Percentiles rank a stretch among this genome's conserved stretches.
Evolutionary conservation across 2,888 invertebrate species (phyloP).

Genomic region (Drosophila meridionalis): DNA sequence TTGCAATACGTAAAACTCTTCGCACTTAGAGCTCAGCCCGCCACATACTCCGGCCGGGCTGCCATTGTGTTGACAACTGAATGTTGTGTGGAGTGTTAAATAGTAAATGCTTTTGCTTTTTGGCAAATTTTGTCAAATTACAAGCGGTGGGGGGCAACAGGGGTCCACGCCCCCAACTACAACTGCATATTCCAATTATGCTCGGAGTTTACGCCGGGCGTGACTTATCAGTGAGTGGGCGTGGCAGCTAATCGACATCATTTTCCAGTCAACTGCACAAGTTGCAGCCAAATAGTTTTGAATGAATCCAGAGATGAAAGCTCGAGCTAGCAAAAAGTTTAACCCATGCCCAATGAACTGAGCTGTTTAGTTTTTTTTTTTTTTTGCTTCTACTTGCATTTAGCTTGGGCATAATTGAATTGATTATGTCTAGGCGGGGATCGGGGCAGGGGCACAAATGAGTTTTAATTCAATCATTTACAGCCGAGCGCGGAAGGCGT

Average conservation of each 20-base stretch:
- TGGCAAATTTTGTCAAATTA: constrained; percentile 60
- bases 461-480: constrained; percentile 75
- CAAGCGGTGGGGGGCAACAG: not conserved
- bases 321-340: constrained; percentile 41
- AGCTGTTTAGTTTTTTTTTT: not conserved
- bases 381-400: not conserved
- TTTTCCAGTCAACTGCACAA: constrained; percentile 59
- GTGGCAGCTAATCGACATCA: constrained; percentile 68
- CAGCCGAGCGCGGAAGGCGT: constrained; percentile 60
- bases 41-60: not conserved
- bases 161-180: constrained; percentile 6
- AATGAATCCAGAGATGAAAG: constrained; percentile 24
- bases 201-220: constrained; percentile 25
- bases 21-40: constrained; percentile 20
- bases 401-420: constrained; percentile 47
- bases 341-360: constrained; percentile 41
- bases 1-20: constrained; percentile 74
- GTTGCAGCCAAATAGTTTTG: constrained; percentile 40
- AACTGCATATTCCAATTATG: constrained; percentile 45
- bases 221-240: constrained; percentile 22
- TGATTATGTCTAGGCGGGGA: constrained; percentile 44
- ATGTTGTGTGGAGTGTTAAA: constrained; percentile 43
- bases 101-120: constrained; percentile 45
- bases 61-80: constrained; percentile 33
- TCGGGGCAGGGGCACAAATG: constrained; percentile 31